These are phyloP conservation scores for Squalus acanthias DNA, from an alignment of 2,797 vertebrate genomes.

Conservation along the genomic window DNA sequence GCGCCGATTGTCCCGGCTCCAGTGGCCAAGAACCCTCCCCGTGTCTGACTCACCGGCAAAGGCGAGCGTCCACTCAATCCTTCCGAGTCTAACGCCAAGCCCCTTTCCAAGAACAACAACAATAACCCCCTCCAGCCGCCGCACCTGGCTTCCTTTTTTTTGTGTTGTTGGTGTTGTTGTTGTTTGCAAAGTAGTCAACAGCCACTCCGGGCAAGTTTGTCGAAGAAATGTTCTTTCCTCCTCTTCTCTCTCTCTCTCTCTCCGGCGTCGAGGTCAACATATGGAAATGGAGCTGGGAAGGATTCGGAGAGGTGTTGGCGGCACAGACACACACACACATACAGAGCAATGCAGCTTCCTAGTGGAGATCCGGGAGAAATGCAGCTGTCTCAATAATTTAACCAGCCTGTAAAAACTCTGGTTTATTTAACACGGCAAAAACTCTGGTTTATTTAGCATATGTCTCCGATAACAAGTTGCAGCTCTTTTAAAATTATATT, in stretches of 20 bases:
- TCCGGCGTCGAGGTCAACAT: constrained; percentile 23
- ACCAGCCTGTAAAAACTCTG: background rate
- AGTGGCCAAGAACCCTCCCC: no score
- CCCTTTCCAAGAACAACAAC: no score
- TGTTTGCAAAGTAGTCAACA: no score
- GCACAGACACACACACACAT: constrained; percentile 35
- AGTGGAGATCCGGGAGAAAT: constrained; percentile 46
- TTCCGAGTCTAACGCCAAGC: no score
- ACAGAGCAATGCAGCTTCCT: constrained; percentile 51
- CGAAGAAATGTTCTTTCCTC: no score
- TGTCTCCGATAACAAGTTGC: no score
- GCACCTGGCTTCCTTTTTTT: no score
- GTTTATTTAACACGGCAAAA: background rate
- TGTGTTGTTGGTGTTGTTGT: no score
- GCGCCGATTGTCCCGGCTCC: background rate
- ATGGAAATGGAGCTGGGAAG: background rate
- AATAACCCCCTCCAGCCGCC: no score
- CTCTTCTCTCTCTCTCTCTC: background rate
- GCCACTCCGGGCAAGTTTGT: background rate
- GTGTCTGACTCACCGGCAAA: no score
- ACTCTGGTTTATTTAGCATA: background rate
- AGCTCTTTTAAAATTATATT: background rate
- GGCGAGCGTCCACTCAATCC: no score
- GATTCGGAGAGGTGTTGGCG: background rate
- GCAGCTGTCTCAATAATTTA: constrained; percentile 21